Evolutionary conservation across 1,140 invertebrate genomes (phyloP).

Genomic region (Aphaenogaster ashmeadi): DNA sequence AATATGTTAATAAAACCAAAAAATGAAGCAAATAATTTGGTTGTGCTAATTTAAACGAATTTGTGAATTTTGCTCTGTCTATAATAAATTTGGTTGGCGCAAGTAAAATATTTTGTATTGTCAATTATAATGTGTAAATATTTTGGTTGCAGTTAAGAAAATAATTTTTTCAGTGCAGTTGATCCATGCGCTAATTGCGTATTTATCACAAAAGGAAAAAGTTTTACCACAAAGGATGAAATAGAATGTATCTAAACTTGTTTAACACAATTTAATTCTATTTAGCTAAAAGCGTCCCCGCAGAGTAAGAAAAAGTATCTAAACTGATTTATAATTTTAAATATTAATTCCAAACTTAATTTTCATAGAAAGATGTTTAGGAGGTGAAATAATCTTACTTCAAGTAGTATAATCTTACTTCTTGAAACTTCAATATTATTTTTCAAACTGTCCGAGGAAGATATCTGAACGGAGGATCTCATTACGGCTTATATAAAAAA

Average conservation of each 20-base stretch:
- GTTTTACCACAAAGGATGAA: not conserved
- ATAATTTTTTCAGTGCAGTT: not conserved
- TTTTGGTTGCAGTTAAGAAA: too few species aligned
- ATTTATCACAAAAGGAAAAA: not conserved
- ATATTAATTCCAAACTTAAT: not conserved
- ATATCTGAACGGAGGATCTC: not conserved
- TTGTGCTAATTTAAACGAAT: too few species aligned
- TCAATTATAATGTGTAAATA: too few species aligned
- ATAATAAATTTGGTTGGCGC: too few species aligned
- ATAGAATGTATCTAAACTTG: not conserved
- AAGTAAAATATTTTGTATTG: too few species aligned
- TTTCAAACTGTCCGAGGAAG: not conserved
- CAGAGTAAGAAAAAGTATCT: not conserved
- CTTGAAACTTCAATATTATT: conserved; percentile 13
- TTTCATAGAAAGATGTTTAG: not conserved
- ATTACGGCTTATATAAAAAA: not conserved
- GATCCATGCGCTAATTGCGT: not conserved
- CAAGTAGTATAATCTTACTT: not conserved
- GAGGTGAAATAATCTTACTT: not conserved
- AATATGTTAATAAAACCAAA: too few species aligned
- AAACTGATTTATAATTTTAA: not conserved
- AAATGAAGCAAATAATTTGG: too few species aligned
- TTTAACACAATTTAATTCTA: not conserved
- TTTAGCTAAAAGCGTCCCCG: not conserved
- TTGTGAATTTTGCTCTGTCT: too few species aligned